Evolutionary conservation across 2,888 invertebrate species (phyloP).

Genomic region (Biston betularia): DNA sequence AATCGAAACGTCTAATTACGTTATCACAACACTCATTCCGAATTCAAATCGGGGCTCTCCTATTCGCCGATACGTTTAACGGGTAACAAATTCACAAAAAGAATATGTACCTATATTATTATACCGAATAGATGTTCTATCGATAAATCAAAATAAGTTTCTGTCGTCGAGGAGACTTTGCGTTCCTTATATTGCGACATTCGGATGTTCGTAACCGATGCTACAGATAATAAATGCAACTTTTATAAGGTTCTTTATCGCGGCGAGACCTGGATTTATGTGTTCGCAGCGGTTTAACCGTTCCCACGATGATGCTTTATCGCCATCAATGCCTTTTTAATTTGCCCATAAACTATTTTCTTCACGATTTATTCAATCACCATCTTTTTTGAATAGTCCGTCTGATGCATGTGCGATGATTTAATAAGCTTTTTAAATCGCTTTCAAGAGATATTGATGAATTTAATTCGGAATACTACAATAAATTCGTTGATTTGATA

Average conservation of each 20-base stretch:
- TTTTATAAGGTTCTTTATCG: conserved; percentile 74
- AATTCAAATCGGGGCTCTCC: conserved; percentile 40
- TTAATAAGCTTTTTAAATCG: conserved; percentile 23
- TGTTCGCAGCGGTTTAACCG: conserved; percentile 62
- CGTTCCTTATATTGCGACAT: conserved; percentile 62
- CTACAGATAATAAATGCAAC: conserved; percentile 71
- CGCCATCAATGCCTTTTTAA: conserved; percentile 62
- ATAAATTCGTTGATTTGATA: conserved; percentile 58
- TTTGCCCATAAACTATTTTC: conserved; percentile 63
- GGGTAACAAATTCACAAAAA: conserved; percentile 49
- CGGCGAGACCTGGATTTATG: conserved; percentile 64
- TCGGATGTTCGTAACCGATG: conserved; percentile 58
- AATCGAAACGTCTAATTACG: conserved; percentile 42
- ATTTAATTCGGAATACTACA: conserved; percentile 47
- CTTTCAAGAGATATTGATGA: conserved; percentile 44
- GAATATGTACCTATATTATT: too few relatives aligned
- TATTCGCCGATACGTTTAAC: conserved; percentile 42
- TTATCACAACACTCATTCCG: conserved; percentile 41
- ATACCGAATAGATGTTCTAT: conserved; percentile 58
- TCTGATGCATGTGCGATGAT: conserved; percentile 33
- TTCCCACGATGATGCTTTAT: conserved; percentile 71
- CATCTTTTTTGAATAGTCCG: conserved; percentile 43
- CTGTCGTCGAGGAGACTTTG: conserved; percentile 50
- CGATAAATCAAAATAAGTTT: conserved; percentile 70
- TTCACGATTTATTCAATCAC: conserved; percentile 63